Conservation (phyloP, 2,888 invertebrate species). For the Loripinus fragilis region DNA sequence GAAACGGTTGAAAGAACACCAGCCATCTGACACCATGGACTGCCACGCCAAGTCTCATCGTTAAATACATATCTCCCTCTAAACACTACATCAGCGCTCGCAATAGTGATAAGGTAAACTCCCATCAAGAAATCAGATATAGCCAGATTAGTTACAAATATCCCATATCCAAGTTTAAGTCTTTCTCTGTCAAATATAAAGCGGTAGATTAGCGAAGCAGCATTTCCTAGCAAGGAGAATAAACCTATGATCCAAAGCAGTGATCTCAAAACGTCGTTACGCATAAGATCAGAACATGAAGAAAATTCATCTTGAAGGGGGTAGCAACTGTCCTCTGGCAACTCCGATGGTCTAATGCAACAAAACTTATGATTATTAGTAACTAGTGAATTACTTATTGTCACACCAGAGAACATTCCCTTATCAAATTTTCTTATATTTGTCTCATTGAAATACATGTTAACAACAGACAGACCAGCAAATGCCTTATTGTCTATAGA, state of each 20-base stretch:
- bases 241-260: slow-evolving; percentile 58
- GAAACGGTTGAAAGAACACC: slow-evolving; percentile 80
- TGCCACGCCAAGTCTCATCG: slow-evolving; percentile 55
- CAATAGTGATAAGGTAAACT: slow-evolving; percentile 51
- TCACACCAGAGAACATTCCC: background rate
- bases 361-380: slow-evolving; percentile 45
- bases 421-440: background rate
- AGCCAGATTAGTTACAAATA: slow-evolving; percentile 52
- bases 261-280: slow-evolving; percentile 40
- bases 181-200: slow-evolving; percentile 28
- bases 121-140: slow-evolving; percentile 46
- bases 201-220: slow-evolving; percentile 48
- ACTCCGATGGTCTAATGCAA: slow-evolving; percentile 40
- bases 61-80: slow-evolving; percentile 45
- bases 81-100: slow-evolving; percentile 62
- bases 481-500: background rate
- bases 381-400: background rate
- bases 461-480: background rate
- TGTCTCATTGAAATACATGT: background rate
- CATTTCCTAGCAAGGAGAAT: slow-evolving; percentile 54
- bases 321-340: slow-evolving; percentile 42
- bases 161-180: slow-evolving; percentile 44
- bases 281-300: slow-evolving; percentile 64
- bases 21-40: slow-evolving; percentile 58
- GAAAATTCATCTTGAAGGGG: slow-evolving; percentile 59